Evolutionary conservation across 2,888 invertebrate species (phyloP), one percentile per base, ranked within the genome.

Genomic region (Stramonita haemastoma): DNA sequence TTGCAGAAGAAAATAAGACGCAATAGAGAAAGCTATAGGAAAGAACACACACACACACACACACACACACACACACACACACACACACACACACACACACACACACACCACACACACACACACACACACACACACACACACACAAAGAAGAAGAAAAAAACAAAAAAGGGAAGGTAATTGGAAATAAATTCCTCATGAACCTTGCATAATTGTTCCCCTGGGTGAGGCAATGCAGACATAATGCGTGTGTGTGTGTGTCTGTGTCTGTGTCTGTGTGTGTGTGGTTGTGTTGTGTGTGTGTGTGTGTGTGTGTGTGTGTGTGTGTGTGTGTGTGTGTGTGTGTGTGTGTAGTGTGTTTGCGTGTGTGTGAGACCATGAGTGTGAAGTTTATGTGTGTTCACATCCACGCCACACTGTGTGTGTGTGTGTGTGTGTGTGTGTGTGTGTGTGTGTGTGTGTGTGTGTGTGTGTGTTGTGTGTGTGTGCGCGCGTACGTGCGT

Each of bases 251-350:
- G 83, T 83, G 83, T 83, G 83, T 83, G 79, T 79, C 26, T 79
- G 79, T 79, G 79, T 79, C 29, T 79, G 79, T 84, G 84, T 36
- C 26, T 84, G 84, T 84, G 46, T 84, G 84, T 84, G 46, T 8
- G 46, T 46, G 46, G 57, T 15, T 22, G 29, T 13, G 15, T 8
- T 46, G 46, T 46, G 46, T 46, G 46, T 73, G 73, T 73, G 26
- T 73, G 73, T 73, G 87, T 86, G 86, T 60, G 86, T 86, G 86
- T 86, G 86, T 73, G 87, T 36, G 87, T 73, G 79, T 26, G 77
- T 79, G 87, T n/a, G 56, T 83, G 57, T 85, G 57, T 66, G 85
- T 85, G 46, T 79, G 32, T 88, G 77, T 77, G 36, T n/a, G 22
- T 70, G 73, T 87, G 46, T 87, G 79, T 77, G 87, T 87, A n/a